Evolutionary conservation across 2,113 vertebrate genomes (phyloP).

Genomic region (Heptranchias perlo): DNA sequence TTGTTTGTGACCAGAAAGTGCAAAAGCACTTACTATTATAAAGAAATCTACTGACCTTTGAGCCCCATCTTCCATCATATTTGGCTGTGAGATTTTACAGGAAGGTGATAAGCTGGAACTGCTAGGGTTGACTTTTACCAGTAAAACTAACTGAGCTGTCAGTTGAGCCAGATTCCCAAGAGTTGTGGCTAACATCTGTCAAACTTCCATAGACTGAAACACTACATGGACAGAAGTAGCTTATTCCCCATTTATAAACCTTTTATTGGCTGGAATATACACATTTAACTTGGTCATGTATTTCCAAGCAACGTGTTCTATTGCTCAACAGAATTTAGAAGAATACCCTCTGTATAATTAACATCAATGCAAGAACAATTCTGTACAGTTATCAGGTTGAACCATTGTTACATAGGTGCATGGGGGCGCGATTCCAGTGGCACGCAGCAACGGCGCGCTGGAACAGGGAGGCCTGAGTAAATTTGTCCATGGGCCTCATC

Average conservation of each 20-base stretch:
- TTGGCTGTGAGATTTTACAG: neutral
- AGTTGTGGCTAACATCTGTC: neutral
- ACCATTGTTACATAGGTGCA: neutral
- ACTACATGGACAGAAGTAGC: neutral
- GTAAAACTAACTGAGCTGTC: neutral
- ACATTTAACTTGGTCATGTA: neutral
- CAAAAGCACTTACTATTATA: conserved; percentile 1
- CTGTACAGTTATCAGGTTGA: neutral
- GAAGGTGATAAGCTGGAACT: neutral
- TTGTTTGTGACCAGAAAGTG: neutral
- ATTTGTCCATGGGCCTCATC: neutral
- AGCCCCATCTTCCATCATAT: neutral
- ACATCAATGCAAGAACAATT: neutral
- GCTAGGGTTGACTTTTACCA: neutral
- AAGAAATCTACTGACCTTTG: neutral
- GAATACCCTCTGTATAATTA: neutral
- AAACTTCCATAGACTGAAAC: neutral
- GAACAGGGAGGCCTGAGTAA: neutral
- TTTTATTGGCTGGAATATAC: neutral
- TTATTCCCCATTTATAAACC: neutral
- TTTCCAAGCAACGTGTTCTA: neutral
- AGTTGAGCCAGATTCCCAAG: neutral
- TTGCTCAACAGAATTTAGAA: neutral
- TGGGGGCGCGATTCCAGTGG: neutral
- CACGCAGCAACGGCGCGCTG: neutral